Conservation (phyloP, 2,888 invertebrate species). For the Priapulus caudatus region DNA sequence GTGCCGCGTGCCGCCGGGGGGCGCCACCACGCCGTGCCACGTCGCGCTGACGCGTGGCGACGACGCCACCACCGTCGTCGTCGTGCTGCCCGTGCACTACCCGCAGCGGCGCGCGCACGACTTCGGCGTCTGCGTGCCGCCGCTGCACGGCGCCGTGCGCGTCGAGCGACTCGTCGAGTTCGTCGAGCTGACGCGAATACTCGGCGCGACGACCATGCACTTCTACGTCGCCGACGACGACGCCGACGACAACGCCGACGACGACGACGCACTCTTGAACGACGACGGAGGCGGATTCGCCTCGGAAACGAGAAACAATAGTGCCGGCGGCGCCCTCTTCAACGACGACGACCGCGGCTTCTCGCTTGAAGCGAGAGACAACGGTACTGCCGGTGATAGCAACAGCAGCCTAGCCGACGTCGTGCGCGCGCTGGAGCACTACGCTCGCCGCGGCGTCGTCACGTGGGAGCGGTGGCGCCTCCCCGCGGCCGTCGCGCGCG, state of each 20-base stretch:
- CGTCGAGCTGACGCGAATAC: slow-evolving; percentile 30
- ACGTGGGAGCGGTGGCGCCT: slow-evolving; percentile 29
- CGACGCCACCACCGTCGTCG: neutral
- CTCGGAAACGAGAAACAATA: too few species aligned
- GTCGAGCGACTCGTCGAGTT: slow-evolving; percentile 31
- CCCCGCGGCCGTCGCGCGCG: slow-evolving; percentile 21
- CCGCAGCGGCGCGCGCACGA: slow-evolving; percentile 9
- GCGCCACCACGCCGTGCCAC: neutral
- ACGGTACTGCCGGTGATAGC: slow-evolving; percentile 21
- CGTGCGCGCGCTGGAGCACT: slow-evolving; percentile 25
- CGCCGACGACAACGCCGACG: slow-evolving; percentile 18
- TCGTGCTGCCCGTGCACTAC: neutral
- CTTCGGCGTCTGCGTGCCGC: slow-evolving; percentile 33
- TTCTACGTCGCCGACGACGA: slow-evolving; percentile 29
- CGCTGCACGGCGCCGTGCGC: slow-evolving; percentile 31
- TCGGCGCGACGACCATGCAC: slow-evolving; percentile 29
- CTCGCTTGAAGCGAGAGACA: too few species aligned
- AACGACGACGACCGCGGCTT: too few species aligned
- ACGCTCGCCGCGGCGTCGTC: slow-evolving; percentile 23
- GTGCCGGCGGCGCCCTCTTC: too few species aligned
- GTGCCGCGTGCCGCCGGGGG: slow-evolving; percentile 26
- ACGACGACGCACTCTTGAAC: slow-evolving; percentile 24
- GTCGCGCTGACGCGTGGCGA: neutral
- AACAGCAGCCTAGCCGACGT: slow-evolving; percentile 8
- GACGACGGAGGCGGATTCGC: slow-evolving; percentile 24